A percentile compares a stretch with the other conserved stretches of the same genome.
Conservation (phyloP, 2,888 invertebrate genomes). For the Bombylius major region DNA sequence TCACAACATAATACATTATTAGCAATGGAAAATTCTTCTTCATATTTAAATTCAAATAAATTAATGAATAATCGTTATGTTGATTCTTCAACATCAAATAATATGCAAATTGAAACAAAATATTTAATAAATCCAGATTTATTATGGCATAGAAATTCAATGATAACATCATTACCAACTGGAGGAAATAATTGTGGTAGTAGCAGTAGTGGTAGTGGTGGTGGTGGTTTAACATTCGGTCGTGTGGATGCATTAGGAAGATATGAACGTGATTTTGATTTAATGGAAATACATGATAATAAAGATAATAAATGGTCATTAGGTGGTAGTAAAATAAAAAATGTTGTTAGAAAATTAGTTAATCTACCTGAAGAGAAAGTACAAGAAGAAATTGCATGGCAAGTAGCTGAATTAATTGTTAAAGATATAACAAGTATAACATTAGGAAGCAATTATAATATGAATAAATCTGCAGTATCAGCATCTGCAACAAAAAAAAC, state of each 20-base stretch:
- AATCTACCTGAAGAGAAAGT: constrained; percentile 74
- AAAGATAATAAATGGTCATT: constrained; percentile 28
- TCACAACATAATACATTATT: constrained; percentile 65
- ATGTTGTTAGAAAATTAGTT: constrained; percentile 65
- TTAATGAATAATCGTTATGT: constrained; percentile 9
- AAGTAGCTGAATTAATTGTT: constrained; percentile 93
- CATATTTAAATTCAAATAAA: constrained; percentile 4
- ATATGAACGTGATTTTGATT: constrained; percentile 71
- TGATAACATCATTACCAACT: too few species aligned
- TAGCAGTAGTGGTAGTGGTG: constrained; percentile 32
- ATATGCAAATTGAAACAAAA: constrained; percentile 70
- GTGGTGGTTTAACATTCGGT: constrained; percentile 63
- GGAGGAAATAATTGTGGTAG: not conserved
- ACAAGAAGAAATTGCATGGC: constrained; percentile 94
- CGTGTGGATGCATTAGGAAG: constrained; percentile 78
- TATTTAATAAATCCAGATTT: constrained; percentile 79
- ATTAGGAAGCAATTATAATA: constrained; percentile 35
- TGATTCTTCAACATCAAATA: constrained; percentile 27
- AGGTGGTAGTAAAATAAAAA: constrained; percentile 33
- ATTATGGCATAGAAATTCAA: constrained; percentile 62
- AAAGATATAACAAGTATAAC: constrained; percentile 87
- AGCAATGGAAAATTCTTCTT: constrained; percentile 46
- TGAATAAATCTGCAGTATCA: not conserved
- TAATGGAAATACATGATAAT: constrained; percentile 54
- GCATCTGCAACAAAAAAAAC: too few species aligned